Evolutionary conservation across 2,113 vertebrate genomes (phyloP), one percentile per base, ranked within the genome.

Genomic region (Laticauda laticaudata): DNA sequence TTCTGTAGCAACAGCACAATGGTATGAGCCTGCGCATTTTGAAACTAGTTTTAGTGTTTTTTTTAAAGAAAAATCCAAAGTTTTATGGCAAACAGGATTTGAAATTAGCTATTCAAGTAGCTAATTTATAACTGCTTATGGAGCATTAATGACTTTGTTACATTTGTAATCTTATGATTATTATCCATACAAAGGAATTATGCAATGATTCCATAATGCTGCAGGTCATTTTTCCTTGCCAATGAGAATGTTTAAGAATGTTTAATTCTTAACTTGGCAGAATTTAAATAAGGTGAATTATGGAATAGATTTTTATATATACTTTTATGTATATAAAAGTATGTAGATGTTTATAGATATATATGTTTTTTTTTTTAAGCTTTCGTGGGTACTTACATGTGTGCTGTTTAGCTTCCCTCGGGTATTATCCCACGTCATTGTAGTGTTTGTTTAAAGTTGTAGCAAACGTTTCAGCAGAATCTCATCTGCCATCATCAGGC

Each of bases 131-230:
- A 93, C 92, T 91, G 24, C 26, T 91, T 45, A 45, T 54, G 54
- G 12, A 93, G 11, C 14, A 91, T 94, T 95, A 90, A 55, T 8
- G 10, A 39, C 24, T 90, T 92, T 85, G 48, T 55, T 95, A 20
- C 86, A 95, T 93, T 94, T 88, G 43, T 96, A 93, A 95, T 94
- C 43, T 93, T 21, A 4, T 90, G n/a, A 12, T 69, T 96, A 89
- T 92, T 90, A 93, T 54, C 64, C 87, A 86, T 89, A 24, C 64
- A 92, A 86, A 57, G 20, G 20, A 93, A 91, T 93, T 96, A 59
- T 91, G 93, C 69, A 96, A 94, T 24, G 88, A 24, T 39, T 75
- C 53, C 89, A 88, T 93, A 92, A 86, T 93, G 81, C 90, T 95
- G 86, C 92, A 95, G 34, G 86, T 90, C 87, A 24, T 92, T 96